Base-by-base conservation (phyloP, 2,888 invertebrate species). In the Dendrolimus houi region DNA sequence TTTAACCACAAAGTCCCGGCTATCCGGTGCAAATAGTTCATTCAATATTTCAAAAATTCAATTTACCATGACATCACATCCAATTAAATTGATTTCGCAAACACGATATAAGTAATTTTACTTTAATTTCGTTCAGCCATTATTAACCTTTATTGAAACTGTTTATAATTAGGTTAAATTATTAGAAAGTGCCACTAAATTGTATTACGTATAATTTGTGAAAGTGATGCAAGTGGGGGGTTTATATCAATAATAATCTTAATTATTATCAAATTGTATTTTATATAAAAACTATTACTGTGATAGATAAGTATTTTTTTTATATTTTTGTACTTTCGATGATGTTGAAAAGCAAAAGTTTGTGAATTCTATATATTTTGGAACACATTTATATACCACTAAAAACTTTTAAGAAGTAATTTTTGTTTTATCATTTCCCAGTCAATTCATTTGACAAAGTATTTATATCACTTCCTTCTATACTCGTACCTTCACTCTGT, bases 121-220 rank as follows among this genome's bases (percentile, higher is more conserved):
- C 2, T 47, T 12, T 47, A 47, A 47, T 47, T 47, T 47, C 47
- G 47, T 47, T 47, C 12, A 47, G 47, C 9, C 47, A 47, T 47
- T 47, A 9, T 47, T 47, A 47, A 47, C 47, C 47, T 10, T 47
- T 47, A 47, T 47, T 6, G 47, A 47, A 47, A 47, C 9, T 9
- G 47, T 61, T 63, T 68, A 29, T 29, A 69, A 69, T 69, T 67
- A 69, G 66, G 63, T 55, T 67, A 66, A 75, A 47, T 47, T 47
- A 47, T 66, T 73, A 79, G 74, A 83, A 83, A 81, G 83, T 84
- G 82, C 83, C 80, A 84, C 78, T 64, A 66, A 65, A 65, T 68
- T 67, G 67, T 67, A 61, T 62, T 62, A 60, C 62, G 63, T 60
- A 62, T 66, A 57, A 64, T 62, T 63, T 63, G 66, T 68, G 66